Base-by-base conservation (phyloP, 2,888 invertebrate species). In the Masnerella sp. region DNA sequence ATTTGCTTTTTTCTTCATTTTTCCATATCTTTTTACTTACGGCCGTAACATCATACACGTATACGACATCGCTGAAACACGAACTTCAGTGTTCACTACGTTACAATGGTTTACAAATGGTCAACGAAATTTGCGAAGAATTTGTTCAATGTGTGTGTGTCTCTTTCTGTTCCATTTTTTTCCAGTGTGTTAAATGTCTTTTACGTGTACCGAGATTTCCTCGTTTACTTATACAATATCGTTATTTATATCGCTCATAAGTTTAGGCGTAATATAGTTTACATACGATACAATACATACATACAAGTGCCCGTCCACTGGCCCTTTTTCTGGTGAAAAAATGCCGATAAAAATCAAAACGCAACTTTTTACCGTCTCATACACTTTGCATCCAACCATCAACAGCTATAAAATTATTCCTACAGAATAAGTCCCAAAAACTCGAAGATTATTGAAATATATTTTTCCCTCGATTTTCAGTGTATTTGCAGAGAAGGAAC, bases 241-340 rank as follows among this genome's bases (percentile, higher is more conserved):
- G 58, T 78, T 79, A 80, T 77, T 74, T 76, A 79, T 80, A 76
- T 81, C 80, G 79, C 78, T 78, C 78, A 79, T 82, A 82, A 80
- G 78, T 78, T 84, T 84, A 84, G 82, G 84, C 83, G 78, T 84
- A 82, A 79, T 82, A 81, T 82, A 82, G 82, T 83, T 69, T 84
- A 82, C 83, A 83, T 83, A 84, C 83, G 82, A 67, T 85, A 84
- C 84, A 83, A 77, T 85, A 85, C 85, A 84, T 83, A 85, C 84
- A 83, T 85, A 85, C 85, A 84, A 81, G 78, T 80, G 79, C 80
- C 82, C 80, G 79, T 78, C 77, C 81, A 81, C 78, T 76, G 76
- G 67, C 30, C 45, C n/a, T 32, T 49, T 38, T 8, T 65, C 34
- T n/a, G 30, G 14, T 49, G 22, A 47, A 62, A 62, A 49, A 52